Evolutionary conservation across 2,797 vertebrate species (phyloP).

Genomic region (Todus mexicanus): DNA sequence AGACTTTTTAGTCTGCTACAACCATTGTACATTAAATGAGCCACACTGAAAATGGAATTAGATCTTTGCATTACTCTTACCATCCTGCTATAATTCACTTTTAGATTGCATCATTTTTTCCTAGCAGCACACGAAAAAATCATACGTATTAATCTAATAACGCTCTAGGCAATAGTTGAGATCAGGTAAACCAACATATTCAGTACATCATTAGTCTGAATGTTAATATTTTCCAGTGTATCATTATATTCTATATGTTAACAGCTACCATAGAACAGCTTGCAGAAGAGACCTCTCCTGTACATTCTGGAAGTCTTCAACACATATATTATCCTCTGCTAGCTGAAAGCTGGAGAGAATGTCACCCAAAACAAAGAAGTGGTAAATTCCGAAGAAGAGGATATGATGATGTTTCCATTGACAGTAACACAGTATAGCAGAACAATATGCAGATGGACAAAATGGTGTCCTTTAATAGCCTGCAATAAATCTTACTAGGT

Average conservation of each 20-base stretch:
- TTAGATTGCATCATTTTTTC: conserved; percentile 20
- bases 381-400: background rate
- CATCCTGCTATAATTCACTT: conserved; percentile 24
- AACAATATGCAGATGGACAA: background rate
- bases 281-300: background rate
- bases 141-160: conserved; percentile 8
- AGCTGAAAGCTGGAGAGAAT: background rate
- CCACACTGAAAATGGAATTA: conserved; percentile 36
- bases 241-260: background rate
- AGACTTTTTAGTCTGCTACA: background rate
- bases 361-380: background rate
- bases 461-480: background rate
- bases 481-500: background rate
- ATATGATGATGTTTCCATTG: background rate
- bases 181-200: conserved; percentile 11
- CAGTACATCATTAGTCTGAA: background rate
- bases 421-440: background rate
- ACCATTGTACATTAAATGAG: conserved; percentile 36
- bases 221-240: background rate
- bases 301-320: background rate
- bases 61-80: conserved; percentile 18
- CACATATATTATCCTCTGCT: background rate
- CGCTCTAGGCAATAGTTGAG: background rate
- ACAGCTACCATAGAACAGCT: background rate
- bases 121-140: background rate